Conservation (phyloP, 2,113 vertebrate genomes). For the Setophaga kirtlandii region DNA sequence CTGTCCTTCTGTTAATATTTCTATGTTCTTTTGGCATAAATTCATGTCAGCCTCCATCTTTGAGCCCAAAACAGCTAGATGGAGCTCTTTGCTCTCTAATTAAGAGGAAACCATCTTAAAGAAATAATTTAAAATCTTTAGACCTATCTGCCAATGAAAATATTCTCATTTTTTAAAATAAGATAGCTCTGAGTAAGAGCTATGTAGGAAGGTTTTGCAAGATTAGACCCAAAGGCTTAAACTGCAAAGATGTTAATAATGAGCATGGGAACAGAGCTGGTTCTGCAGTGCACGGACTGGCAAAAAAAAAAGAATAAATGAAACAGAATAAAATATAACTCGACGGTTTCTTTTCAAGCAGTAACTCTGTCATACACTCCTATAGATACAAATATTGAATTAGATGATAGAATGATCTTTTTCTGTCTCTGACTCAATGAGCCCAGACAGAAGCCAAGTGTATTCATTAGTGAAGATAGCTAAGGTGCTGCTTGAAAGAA, state of each 20-base stretch:
- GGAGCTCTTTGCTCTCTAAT: slow-evolving; percentile 55
- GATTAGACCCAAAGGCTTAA: not conserved
- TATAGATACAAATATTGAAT: not conserved
- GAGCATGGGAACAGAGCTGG: not conserved
- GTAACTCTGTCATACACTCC: not conserved
- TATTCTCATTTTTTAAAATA: not conserved
- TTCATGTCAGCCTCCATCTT: not conserved
- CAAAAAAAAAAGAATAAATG: not conserved
- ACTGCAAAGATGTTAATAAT: not conserved
- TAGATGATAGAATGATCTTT: not conserved
- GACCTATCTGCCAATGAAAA: not conserved
- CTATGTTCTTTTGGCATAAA: not conserved
- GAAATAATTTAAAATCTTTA: not conserved
- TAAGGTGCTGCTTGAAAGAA: not conserved
- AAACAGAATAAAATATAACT: not conserved
- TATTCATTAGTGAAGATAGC: not conserved
- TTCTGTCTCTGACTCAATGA: not conserved
- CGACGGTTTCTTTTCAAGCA: not conserved
- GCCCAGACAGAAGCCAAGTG: not conserved
- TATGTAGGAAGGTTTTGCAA: slow-evolving; percentile 7
- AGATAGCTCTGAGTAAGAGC: slow-evolving; percentile 28
- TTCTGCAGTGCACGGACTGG: not conserved
- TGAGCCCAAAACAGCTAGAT: slow-evolving; percentile 52
- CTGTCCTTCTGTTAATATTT: not conserved
- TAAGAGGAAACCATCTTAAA: not conserved